phyloP scores from a whole-genome alignment of 2,113 vertebrate species.

The Leucoraja erinaceus region DNA sequence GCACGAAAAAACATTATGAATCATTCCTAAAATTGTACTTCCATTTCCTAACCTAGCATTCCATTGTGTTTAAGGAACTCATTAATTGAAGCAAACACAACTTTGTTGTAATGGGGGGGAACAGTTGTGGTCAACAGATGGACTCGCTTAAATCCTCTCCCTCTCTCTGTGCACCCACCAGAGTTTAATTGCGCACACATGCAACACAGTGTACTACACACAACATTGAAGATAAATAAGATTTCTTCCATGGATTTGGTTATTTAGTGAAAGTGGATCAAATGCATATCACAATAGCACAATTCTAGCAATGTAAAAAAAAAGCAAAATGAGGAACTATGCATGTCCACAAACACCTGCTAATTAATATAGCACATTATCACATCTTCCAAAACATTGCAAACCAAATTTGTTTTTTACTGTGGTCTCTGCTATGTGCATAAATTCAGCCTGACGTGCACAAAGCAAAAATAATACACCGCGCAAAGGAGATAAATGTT shows the following conservation, averaged over 20 bases:
- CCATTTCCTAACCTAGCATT: neutral
- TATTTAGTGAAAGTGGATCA: neutral
- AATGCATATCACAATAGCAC: neutral
- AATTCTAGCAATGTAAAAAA: neutral
- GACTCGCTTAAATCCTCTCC: neutral
- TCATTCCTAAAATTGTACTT: neutral
- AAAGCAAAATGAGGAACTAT: neutral
- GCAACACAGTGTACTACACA: neutral
- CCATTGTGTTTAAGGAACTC: neutral
- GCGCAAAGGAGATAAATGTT: neutral
- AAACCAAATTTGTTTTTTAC: neutral
- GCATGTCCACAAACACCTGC: neutral
- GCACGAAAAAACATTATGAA: neutral
- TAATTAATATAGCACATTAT: neutral
- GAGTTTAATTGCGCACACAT: neutral
- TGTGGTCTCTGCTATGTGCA: neutral
- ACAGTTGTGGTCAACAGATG: neutral
- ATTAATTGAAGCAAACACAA: neutral
- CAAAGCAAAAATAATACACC: neutral
- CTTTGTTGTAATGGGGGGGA: neutral
- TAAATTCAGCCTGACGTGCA: neutral
- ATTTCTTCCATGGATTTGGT: neutral
- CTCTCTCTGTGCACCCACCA: neutral
- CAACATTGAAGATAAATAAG: neutral
- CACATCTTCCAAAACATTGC: neutral